phyloP scores from a whole-genome alignment of 2,888 invertebrate species.

The Taphrorychus bicolor region DNA sequence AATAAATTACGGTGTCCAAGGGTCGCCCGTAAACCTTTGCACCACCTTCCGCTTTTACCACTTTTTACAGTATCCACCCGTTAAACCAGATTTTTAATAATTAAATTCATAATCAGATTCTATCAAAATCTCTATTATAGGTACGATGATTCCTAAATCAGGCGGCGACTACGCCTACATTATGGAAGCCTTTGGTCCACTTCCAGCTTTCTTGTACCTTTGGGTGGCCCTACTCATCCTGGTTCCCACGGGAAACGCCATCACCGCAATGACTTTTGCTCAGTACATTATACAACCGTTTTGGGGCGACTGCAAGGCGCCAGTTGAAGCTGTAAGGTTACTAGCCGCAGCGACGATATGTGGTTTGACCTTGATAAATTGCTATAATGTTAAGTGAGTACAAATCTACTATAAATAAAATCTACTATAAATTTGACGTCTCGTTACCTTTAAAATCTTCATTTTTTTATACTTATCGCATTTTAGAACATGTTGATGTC shows the following conservation, averaged over 20 bases:
- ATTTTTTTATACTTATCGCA: no score
- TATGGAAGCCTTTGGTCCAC: slow-evolving; percentile 86
- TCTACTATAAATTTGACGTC: no score
- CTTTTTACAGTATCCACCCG: no score
- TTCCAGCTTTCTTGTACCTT: slow-evolving; percentile 92
- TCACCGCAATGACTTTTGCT: slow-evolving; percentile 94
- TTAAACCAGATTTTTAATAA: no score
- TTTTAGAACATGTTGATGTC: no score
- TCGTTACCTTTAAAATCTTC: no score
- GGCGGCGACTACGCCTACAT: slow-evolving; percentile 99
- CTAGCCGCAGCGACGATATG: slow-evolving; percentile 89
- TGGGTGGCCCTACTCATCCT: slow-evolving; percentile 90
- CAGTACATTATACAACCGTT: slow-evolving; percentile 91
- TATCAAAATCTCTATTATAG: slow-evolving; percentile 61
- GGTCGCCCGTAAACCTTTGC: no score
- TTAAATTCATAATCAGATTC: no score
- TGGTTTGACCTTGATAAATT: slow-evolving; percentile 78
- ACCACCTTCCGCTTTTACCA: no score
- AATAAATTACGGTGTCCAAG: no score
- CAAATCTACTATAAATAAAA: no score
- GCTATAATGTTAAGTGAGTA: slow-evolving; percentile 86
- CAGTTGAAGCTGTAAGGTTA: slow-evolving; percentile 73
- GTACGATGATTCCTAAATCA: slow-evolving; percentile 85
- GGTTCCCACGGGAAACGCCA: slow-evolving; percentile 96
- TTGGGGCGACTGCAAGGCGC: slow-evolving; percentile 81